Base-by-base conservation (phyloP, 1,140 invertebrate species). In the Drosophila setifemur region DNA sequence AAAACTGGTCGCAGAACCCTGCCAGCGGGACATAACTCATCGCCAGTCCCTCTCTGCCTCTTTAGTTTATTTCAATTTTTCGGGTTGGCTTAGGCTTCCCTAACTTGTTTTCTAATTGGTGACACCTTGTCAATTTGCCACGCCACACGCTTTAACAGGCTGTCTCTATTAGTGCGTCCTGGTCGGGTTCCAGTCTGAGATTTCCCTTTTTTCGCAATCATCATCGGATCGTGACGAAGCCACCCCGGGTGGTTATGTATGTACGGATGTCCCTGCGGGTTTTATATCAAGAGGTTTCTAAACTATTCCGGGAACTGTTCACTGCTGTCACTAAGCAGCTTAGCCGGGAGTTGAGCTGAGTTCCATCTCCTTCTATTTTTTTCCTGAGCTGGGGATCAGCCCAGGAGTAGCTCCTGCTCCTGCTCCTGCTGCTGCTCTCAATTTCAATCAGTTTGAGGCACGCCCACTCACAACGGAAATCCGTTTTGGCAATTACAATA, bases 21-120 rank as follows among this genome's bases (percentile, higher is more conserved):
- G 63, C 31, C 58, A 72, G 26, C 53, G 54, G 60, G 55, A 45
- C 45, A 71, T 35, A 54, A 66, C 45, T 48, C 33, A 12, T 21
- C 9, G n/a, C n/a, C 7, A 8, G 18, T 11, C 45, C 40, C 33
- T 45, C 45, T 12, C 23, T 8, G 25, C 9, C 21, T 44, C 11
- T 60, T 61, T 39, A 9, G 43, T 16, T 53, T 11, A 16, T 7
- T 72, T 25, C 42, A 4, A 11, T 21, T 55, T 50, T 45, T 25
- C 21, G 6, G 18, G 16, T n/a, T 26, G 49, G 37, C 14, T 42
- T 28, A 16, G 66, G 48, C 33, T 48, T 47, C 33, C 40, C 71
- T 82, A 82, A 83, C 78, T 73, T 82, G 78, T 77, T 77, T 82
- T 85, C 75, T 86, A 86, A 86, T 86, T 87, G 81, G 82, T 86